These are phyloP conservation scores for Garrulus glandarius DNA, from an alignment of 2,797 vertebrate species.

Conservation along the genomic window DNA sequence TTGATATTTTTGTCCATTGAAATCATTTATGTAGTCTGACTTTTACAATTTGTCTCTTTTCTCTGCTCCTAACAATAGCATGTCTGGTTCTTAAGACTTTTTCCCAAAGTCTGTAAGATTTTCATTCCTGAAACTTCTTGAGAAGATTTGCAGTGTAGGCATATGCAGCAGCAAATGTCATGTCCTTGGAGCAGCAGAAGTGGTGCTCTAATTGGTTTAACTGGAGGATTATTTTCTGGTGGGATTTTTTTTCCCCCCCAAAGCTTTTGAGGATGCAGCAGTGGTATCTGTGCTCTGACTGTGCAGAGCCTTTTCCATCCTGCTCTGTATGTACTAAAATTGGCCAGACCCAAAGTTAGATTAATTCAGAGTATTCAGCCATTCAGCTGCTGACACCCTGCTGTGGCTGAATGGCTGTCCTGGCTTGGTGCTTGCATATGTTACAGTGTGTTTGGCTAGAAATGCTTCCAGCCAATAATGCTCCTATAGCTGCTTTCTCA, in stretches of 20 bases:
- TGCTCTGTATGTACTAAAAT: background rate
- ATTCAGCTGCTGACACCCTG: background rate
- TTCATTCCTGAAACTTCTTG: constrained; percentile 56
- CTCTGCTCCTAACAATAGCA: constrained; percentile 76
- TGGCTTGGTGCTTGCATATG: background rate
- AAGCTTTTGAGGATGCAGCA: background rate
- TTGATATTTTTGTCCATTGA: constrained; percentile 70
- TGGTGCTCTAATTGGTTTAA: background rate
- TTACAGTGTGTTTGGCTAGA: background rate
- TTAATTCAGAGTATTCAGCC: background rate
- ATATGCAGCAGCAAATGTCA: background rate
- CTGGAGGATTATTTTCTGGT: background rate
- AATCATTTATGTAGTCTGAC: constrained; percentile 66
- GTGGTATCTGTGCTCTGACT: background rate
- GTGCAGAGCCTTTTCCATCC: background rate
- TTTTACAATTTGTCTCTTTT: constrained; percentile 70
- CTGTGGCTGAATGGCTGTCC: background rate
- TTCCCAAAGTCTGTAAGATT: constrained; percentile 7
- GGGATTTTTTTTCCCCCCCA: background rate
- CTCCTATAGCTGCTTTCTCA: background rate
- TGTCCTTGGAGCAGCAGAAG: background rate
- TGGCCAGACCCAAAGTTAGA: background rate
- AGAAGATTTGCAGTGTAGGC: background rate
- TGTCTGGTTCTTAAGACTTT: constrained; percentile 64
- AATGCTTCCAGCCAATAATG: background rate